Evolutionary conservation across 2,888 invertebrate species (phyloP).

Genomic region (Halocaridina rubra): DNA sequence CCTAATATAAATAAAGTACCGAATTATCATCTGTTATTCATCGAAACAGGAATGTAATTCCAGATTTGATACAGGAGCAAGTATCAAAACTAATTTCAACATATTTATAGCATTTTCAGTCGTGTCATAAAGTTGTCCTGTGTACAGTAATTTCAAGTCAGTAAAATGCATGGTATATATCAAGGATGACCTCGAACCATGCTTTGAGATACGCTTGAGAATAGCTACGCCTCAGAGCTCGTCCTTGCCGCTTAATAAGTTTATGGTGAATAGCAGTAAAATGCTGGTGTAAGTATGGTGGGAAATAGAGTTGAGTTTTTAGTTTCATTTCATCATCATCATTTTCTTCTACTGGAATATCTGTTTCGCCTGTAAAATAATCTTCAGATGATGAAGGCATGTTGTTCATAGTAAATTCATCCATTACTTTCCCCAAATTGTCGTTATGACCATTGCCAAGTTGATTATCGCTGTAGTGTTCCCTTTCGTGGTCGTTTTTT

Average conservation of each 20-base stretch:
- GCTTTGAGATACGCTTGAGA: not conserved
- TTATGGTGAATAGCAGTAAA: not conserved
- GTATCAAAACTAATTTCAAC: too few relatives aligned
- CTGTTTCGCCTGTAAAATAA: not conserved
- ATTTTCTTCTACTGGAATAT: not conserved
- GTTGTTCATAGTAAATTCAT: not conserved
- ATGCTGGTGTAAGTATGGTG: not conserved
- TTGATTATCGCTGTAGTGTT: not conserved
- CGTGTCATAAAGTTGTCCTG: too few relatives aligned
- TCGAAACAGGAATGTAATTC: too few relatives aligned
- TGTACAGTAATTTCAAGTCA: too few relatives aligned
- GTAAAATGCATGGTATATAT: not conserved
- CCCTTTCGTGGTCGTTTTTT: too few relatives aligned
- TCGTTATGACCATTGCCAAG: not conserved
- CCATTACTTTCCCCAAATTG: not conserved
- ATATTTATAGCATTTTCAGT: too few relatives aligned
- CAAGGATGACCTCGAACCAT: conserved; percentile 14
- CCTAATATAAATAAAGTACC: too few relatives aligned
- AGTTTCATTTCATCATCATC: not conserved
- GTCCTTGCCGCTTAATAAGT: not conserved
- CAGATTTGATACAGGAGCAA: too few relatives aligned
- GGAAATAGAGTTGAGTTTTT: not conserved
- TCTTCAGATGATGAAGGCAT: not conserved
- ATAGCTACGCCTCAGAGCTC: not conserved
- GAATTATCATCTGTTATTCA: too few relatives aligned